A percentile compares a stretch with the other conserved stretches of the same genome.
These are phyloP conservation scores for Byasa hedistus DNA, from an alignment of 2,888 invertebrate genomes.

Conservation along the genomic window DNA sequence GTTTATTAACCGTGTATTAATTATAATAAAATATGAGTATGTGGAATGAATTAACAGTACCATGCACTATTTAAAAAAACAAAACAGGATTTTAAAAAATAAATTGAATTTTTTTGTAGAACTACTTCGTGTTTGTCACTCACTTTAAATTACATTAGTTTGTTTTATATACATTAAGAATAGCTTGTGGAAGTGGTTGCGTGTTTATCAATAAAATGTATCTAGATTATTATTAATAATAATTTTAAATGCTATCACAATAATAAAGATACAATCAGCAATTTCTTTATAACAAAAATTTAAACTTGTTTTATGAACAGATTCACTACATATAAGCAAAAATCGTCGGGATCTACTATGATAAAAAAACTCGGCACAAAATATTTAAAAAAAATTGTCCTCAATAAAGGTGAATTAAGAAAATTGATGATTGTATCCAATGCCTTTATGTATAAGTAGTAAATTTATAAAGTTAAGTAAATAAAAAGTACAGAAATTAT, in stretches of 20 bases:
- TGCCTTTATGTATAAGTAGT: background rate
- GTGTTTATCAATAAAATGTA: conserved; percentile 26
- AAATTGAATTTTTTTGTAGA: background rate
- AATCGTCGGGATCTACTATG: no score
- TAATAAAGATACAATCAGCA: conserved; percentile 16
- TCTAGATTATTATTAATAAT: conserved; percentile 18
- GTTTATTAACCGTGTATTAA: background rate
- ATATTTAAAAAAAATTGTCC: background rate
- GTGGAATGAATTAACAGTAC: conserved; percentile 7
- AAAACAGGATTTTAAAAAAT: background rate
- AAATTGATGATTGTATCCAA: conserved; percentile 12
- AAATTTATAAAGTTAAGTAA: background rate
- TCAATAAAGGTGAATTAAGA: background rate
- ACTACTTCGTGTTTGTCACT: background rate
- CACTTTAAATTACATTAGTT: background rate
- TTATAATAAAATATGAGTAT: background rate
- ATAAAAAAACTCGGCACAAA: background rate
- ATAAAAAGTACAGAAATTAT: background rate
- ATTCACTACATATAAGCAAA: no score
- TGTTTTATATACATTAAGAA: conserved; percentile 29
- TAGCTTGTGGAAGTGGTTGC: conserved; percentile 42
- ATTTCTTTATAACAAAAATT: background rate
- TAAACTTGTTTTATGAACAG: background rate
- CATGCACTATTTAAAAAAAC: conserved; percentile 27
- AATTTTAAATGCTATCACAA: conserved; percentile 11